phyloP scores from a whole-genome alignment of 2,113 vertebrate species.

The Marmota flaviventris region DNA sequence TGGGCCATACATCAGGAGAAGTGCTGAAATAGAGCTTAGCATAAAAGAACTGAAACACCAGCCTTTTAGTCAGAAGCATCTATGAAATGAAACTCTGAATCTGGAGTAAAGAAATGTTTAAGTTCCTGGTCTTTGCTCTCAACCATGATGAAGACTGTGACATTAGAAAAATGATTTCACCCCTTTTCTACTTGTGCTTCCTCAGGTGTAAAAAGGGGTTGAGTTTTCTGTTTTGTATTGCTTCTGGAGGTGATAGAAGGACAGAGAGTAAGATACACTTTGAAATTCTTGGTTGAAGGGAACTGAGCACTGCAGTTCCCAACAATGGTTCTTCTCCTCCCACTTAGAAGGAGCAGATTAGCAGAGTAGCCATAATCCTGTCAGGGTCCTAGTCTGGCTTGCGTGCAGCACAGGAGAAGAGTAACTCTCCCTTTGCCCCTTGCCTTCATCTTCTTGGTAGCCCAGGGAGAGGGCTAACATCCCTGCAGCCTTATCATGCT shows the following conservation, averaged over 20 bases:
- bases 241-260: neutral
- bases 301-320: neutral
- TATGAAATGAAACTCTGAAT: conserved; percentile 62
- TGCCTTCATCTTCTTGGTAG: neutral
- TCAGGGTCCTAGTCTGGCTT: neutral
- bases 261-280: neutral
- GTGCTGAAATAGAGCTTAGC: conserved; percentile 70
- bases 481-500: neutral
- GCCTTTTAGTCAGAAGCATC: conserved; percentile 46
- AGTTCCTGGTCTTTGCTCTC: neutral
- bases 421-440: neutral
- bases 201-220: neutral
- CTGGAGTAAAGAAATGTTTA: conserved; percentile 43
- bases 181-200: conserved; percentile 24
- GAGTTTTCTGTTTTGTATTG: neutral
- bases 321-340: neutral
- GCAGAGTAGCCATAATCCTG: neutral
- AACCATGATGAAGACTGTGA: neutral
- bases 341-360: neutral
- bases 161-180: conserved; percentile 55
- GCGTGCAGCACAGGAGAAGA: neutral
- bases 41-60: conserved; percentile 68
- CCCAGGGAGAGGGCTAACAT: neutral
- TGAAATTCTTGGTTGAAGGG: neutral
- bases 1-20: conserved; percentile 81